Percentiles rank a stretch among this genome's conserved stretches.
Evolutionary conservation across 2,797 vertebrate species (phyloP).

Genomic region (Arrhamphus sclerolepis): DNA sequence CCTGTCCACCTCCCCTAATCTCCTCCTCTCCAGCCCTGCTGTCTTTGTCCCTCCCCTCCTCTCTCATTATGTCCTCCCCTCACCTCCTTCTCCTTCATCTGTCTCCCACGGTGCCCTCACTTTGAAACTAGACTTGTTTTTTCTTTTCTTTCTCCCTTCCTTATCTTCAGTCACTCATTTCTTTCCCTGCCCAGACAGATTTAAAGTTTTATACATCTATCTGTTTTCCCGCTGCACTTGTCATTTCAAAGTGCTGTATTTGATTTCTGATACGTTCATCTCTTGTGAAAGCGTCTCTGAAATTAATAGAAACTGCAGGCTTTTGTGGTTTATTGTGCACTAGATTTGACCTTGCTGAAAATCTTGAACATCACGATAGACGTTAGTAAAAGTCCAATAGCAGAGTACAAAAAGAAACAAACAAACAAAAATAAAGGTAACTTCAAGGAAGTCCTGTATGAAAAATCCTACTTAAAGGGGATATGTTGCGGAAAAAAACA

Average conservation of each 20-base stretch:
- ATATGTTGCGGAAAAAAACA: no score
- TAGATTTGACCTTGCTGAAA: constrained; percentile 26
- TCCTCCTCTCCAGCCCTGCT: constrained; percentile 42
- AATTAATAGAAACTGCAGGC: background rate
- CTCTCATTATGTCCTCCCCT: constrained; percentile 62
- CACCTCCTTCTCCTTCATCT: constrained; percentile 58
- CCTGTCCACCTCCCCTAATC: constrained; percentile 65
- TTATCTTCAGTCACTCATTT: constrained; percentile 53
- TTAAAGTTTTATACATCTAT: constrained; percentile 45
- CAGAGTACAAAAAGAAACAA: no score
- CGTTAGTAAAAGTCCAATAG: no score
- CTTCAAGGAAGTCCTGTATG: no score
- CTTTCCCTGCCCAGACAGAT: constrained; percentile 33
- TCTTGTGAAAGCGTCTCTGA: constrained; percentile 8
- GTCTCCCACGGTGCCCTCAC: constrained; percentile 45
- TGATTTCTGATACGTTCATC: constrained; percentile 26
- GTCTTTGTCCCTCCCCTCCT: constrained; percentile 51
- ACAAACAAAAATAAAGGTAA: no score
- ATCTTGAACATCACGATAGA: no score
- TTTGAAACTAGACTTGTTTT: constrained; percentile 60
- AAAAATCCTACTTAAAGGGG: no score
- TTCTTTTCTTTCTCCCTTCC: constrained; percentile 6
- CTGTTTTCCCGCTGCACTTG: constrained; percentile 44
- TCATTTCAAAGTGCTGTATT: constrained; percentile 37
- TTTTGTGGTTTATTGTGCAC: background rate